phyloP scores from a whole-genome alignment of 2,797 vertebrate genomes.

The Manis pentadactyla region DNA sequence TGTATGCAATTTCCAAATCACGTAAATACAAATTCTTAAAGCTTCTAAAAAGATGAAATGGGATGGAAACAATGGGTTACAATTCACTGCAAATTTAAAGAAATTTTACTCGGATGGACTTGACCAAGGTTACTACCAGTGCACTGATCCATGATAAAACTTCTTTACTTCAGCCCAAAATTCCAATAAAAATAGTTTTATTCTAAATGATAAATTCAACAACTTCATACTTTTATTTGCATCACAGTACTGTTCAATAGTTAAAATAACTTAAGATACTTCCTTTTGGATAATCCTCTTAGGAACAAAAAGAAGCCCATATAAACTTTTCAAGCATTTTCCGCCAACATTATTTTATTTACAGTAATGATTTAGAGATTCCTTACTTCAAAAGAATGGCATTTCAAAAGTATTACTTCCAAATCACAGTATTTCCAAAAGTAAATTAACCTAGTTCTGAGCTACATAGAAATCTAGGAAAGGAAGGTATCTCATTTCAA shows the following conservation, averaged over 20 bases:
- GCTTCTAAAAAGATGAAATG: neutral
- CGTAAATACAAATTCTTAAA: neutral
- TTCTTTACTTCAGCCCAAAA: constrained; percentile 14
- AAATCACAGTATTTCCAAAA: neutral
- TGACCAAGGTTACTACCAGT: neutral
- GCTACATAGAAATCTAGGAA: neutral
- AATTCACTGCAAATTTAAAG: neutral
- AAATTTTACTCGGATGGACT: neutral
- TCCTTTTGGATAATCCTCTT: constrained; percentile 31
- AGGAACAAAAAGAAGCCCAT: neutral
- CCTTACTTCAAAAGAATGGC: neutral
- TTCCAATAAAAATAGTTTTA: constrained; percentile 20
- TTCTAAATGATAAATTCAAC: neutral
- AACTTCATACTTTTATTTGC: neutral
- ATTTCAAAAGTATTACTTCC: neutral
- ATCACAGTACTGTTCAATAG: neutral
- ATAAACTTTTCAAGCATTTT: constrained; percentile 6
- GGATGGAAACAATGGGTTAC: neutral
- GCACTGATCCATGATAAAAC: neutral
- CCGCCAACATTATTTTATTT: neutral
- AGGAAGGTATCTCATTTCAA: neutral
- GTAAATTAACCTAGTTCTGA: neutral
- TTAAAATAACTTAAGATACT: neutral
- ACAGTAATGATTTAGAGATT: neutral
- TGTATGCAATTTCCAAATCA: neutral